Base-by-base conservation (phyloP, 1,140 invertebrate genomes). In the Aphidius ervi region DNA sequence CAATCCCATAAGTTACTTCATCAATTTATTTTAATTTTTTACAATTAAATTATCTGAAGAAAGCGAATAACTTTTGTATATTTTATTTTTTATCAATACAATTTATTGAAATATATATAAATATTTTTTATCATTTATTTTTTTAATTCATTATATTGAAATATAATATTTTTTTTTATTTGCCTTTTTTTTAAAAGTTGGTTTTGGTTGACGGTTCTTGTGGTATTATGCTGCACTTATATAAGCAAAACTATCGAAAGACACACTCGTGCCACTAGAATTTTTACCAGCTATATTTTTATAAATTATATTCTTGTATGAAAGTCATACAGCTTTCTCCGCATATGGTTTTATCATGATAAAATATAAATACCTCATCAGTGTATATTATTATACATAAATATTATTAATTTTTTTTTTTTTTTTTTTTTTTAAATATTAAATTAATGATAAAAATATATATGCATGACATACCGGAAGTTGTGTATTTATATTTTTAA, bases 201-300 rank as follows among this genome's bases (percentile, higher is more conserved):
- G 23, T 31, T 31, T 31, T 23, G 52, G 50, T 45, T 54, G 20
- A 52, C 48, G 59, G 52, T 52, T 60, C 48, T 60, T 60, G 59
- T 43, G 59, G 59, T 55, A 60, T 60, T 60, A 60, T 60, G 50
- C 8, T 31, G 41, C 6, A 20, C 59, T 60, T 60, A 60, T 39
- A 55, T 60, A 60, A 60, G 59, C 46, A 9, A 49, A 49, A 49
- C 20, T 9, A 16, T 23, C 48, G 48, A 31, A 31, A 31, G 23
- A 31, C 8, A 31, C 8, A 23, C 10, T 31, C 8, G 49, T 54
- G 40, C 52, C 40, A n/a, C 42, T 54, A 54, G 52, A 54, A 54
- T 40, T 54, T 16, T 31, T 31, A 31, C 23, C 2, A 31, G 4
- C 23, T 3, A 31, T 31, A 31, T 31, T 31, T 31, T 31, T 31